A percentile compares a stretch with the other conserved stretches of the same genome.
phyloP scores from a whole-genome alignment of 2,113 vertebrate genomes.

The Pollimyrus isidori region DNA sequence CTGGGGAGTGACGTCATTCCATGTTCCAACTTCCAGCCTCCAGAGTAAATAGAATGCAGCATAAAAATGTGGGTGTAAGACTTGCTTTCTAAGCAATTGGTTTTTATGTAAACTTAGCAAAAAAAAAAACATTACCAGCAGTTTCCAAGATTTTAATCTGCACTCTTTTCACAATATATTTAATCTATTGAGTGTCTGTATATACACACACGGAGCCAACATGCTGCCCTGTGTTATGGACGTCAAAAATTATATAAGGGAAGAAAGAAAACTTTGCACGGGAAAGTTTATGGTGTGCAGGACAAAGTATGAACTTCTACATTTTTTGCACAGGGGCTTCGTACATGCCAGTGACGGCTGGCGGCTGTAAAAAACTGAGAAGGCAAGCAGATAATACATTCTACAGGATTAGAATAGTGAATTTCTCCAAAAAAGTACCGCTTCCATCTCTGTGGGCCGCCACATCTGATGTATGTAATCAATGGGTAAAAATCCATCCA shows the following conservation, averaged over 20 bases:
- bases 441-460: not conserved
- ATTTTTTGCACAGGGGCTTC: too few relatives aligned
- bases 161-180: too few relatives aligned
- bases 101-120: not conserved
- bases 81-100: not conserved
- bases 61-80: not conserved
- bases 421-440: not conserved
- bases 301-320: too few relatives aligned
- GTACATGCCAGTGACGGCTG: not conserved
- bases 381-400: not conserved
- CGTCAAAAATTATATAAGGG: too few relatives aligned
- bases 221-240: too few relatives aligned
- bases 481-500: not conserved
- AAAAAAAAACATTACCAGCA: not conserved
- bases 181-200: too few relatives aligned
- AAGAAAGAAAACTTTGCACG: too few relatives aligned
- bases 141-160: too few relatives aligned
- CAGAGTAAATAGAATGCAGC: not conserved
- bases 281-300: too few relatives aligned
- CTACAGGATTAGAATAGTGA: not conserved
- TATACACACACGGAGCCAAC: too few relatives aligned
- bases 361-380: not conserved
- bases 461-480: not conserved
- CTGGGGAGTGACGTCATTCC: too few relatives aligned
- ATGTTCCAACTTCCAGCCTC: not conserved